Evolutionary conservation across 37 sponge, comb jelly and placozoan species (phyloP).

Genomic region (Cliona cf. orientalis): DNA sequence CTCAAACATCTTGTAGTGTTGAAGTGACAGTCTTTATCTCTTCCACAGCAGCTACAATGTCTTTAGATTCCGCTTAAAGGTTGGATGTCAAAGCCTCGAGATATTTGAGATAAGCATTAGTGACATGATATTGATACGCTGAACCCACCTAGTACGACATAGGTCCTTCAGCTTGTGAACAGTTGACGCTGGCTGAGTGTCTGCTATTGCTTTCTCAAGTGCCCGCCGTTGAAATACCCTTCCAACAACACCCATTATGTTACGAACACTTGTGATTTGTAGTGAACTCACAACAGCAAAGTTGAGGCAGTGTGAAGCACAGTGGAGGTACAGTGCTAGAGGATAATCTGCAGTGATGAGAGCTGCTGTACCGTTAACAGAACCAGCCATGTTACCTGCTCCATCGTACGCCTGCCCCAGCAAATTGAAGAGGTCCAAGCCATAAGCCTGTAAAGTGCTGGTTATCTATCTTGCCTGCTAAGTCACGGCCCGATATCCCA

Average conservation of each 20-base stretch:
- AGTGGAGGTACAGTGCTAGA: constrained; percentile 48
- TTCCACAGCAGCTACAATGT: no score
- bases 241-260: constrained; percentile 37
- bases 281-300: constrained; percentile 53
- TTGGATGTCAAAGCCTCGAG: no score
- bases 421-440: constrained; percentile 53
- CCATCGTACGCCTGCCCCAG: constrained; percentile 85
- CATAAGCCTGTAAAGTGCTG: no score
- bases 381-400: constrained; percentile 70
- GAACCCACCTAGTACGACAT: constrained; percentile 69
- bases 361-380: constrained; percentile 34
- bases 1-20: no score
- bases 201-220: constrained; percentile 16
- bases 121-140: constrained; percentile 71
- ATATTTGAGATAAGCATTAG: no score
- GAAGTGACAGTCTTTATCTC: no score
- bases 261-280: constrained; percentile 23
- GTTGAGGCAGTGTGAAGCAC: constrained; percentile 56
- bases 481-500: no score
- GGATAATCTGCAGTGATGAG: constrained; percentile 25
- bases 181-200: constrained; percentile 22
- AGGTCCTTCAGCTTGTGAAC: constrained; percentile 58
- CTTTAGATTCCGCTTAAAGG: no score
- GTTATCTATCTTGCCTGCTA: no score
- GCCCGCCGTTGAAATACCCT: constrained; percentile 28